Evolutionary conservation across 2,797 vertebrate species (phyloP).

Genomic region (Ambastaia sidthimunki): DNA sequence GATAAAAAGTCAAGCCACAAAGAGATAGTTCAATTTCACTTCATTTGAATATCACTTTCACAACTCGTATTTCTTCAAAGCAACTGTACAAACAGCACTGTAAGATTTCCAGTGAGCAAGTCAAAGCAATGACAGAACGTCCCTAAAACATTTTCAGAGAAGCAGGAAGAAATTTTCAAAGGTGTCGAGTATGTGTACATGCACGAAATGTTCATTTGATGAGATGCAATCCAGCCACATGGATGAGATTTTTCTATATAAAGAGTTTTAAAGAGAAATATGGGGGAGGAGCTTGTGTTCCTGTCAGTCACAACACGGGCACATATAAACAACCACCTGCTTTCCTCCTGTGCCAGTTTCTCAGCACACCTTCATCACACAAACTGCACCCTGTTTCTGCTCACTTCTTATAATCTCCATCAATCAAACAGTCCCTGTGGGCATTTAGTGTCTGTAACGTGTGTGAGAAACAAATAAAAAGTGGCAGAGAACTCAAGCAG

Average conservation of each 20-base stretch:
- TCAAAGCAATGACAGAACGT: too few species aligned
- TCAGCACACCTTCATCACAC: background rate
- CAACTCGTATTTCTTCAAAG: too few species aligned
- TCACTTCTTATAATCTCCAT: background rate
- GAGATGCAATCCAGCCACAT: background rate
- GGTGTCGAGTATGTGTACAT: too few species aligned
- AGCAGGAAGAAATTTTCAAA: too few species aligned
- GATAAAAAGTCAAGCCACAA: too few species aligned
- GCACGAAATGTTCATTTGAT: too few species aligned
- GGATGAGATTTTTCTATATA: background rate
- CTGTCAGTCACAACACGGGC: background rate
- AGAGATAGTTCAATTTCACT: too few species aligned
- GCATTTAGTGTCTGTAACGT: background rate
- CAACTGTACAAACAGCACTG: too few species aligned
- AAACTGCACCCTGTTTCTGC: background rate
- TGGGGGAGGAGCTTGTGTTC: background rate
- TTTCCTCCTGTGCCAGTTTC: background rate
- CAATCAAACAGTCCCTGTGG: background rate
- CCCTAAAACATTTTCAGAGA: too few species aligned
- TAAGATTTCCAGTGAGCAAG: too few species aligned
- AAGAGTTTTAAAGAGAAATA: background rate
- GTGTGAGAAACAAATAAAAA: too few species aligned
- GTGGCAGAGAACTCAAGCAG: background rate
- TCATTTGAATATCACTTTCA: too few species aligned
- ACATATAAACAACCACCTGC: background rate